phyloP scores from a whole-genome alignment of 2,888 invertebrate species.

The Epinotia nisella region DNA sequence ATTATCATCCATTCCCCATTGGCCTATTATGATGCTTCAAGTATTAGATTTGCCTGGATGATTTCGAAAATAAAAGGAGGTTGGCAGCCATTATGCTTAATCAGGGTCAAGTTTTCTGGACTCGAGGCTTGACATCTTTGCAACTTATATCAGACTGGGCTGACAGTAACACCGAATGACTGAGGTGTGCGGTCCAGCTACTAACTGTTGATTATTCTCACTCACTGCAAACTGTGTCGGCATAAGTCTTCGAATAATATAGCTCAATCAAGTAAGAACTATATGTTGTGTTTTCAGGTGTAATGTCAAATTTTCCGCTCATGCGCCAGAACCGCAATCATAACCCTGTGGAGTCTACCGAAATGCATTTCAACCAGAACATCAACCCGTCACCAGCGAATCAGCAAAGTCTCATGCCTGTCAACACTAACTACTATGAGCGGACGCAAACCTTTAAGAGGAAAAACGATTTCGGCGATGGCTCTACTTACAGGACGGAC shows the following conservation, averaged over 20 bases:
- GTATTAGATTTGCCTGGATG: too few species aligned
- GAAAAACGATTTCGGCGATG: constrained; percentile 75
- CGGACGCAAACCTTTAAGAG: constrained; percentile 70
- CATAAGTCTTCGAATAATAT: neutral
- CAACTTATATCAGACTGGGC: too few species aligned
- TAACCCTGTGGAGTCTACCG: constrained; percentile 74
- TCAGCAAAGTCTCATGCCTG: constrained; percentile 67
- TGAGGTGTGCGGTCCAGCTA: too few species aligned
- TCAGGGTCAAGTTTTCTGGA: too few species aligned
- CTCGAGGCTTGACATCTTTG: too few species aligned
- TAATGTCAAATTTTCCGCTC: constrained; percentile 70
- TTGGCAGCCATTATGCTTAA: too few species aligned
- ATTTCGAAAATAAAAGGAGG: too few species aligned
- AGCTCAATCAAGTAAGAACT: neutral
- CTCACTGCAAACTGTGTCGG: neutral
- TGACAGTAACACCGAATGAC: too few species aligned
- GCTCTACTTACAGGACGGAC: constrained; percentile 70
- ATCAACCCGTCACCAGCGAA: constrained; percentile 58
- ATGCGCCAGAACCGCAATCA: constrained; percentile 70
- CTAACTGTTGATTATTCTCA: too few species aligned
- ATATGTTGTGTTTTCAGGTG: constrained; percentile 59
- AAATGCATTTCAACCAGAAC: constrained; percentile 71
- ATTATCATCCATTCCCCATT: too few species aligned
- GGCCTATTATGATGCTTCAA: too few species aligned
- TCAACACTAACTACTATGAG: constrained; percentile 73